phyloP scores from a whole-genome alignment of 2,797 vertebrate species.

The Danionella dracula region DNA sequence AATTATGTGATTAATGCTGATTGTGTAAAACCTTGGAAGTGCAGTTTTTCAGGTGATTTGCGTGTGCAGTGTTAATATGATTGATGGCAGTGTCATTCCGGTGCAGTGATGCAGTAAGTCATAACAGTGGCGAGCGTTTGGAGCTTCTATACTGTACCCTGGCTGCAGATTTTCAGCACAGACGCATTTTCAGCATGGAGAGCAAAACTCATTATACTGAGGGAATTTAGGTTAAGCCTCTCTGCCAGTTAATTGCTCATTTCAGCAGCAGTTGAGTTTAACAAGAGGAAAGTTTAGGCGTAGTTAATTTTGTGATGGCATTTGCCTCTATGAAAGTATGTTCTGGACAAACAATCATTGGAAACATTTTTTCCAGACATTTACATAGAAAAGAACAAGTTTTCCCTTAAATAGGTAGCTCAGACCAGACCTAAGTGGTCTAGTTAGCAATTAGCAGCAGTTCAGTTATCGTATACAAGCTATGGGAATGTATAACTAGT shows the following conservation, averaged over 20 bases:
- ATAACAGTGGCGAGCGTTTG: constrained; percentile 35
- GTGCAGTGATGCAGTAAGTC: constrained; percentile 50
- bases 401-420: no score
- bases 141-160: constrained; percentile 36
- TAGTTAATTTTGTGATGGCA: no score
- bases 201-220: background rate
- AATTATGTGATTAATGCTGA: constrained; percentile 51
- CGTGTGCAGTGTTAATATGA: constrained; percentile 46
- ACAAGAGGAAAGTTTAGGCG: background rate
- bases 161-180: constrained; percentile 26
- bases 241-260: background rate
- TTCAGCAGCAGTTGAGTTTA: background rate
- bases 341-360: no score
- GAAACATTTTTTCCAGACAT: no score
- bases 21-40: constrained; percentile 42
- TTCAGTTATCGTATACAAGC: no score
- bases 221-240: background rate
- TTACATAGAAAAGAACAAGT: no score
- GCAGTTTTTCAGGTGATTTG: constrained; percentile 37
- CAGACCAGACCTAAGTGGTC: no score
- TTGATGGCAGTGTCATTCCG: constrained; percentile 55
- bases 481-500: no score
- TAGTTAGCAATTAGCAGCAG: no score
- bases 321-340: no score
- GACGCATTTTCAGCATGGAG: background rate